Evolutionary conservation across 2,888 invertebrate genomes (phyloP), one percentile per base, ranked within the genome.

Genomic region (Rhagium mordax): DNA sequence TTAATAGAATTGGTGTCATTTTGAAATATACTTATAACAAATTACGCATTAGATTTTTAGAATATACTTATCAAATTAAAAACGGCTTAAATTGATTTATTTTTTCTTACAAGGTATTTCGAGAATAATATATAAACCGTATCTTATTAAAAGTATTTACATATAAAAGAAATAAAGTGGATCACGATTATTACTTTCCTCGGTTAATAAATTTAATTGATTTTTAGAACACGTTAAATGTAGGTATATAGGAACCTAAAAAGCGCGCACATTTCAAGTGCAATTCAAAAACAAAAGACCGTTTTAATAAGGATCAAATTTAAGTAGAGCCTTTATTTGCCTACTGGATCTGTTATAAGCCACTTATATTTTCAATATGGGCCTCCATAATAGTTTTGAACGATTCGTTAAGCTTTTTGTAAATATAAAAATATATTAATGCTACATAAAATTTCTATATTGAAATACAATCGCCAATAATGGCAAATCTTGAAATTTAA

Each of bases 291-390:
- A 86, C 86, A 86, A 86, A 85, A 85, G 86, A 82, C 83, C 85
- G 85, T 84, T 86, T 86, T 86, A 85, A 86, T 85, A 84, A 86
- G 86, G 86, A 86, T 86, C 86, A 85, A 86, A 86, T 86, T 86
- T 86, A 85, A 85, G 85, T 86, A 85, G 86, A 86, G 84, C 86
- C 84, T 84, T 82, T 86, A 86, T 86, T 86, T 86, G 86, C 85
- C 84, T 83, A 84, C 84, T 82, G 86, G 86, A 86, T 86, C 85
- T 84, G 84, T 81, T 83, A 82, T 85, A 86, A 86, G 86, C 86
- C 86, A 86, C 86, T 86, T 86, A 86, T 82, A 85, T 85, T 86
- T 86, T 86, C 86, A 86, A 86, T 86, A 86, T 86, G 83, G 82
- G 77, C 75, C 77, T 76, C 74, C 78, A 75, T 78, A 76, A 78